Conservation (phyloP, 1,140 invertebrate genomes). For the Camponotus vicinus region DNA sequence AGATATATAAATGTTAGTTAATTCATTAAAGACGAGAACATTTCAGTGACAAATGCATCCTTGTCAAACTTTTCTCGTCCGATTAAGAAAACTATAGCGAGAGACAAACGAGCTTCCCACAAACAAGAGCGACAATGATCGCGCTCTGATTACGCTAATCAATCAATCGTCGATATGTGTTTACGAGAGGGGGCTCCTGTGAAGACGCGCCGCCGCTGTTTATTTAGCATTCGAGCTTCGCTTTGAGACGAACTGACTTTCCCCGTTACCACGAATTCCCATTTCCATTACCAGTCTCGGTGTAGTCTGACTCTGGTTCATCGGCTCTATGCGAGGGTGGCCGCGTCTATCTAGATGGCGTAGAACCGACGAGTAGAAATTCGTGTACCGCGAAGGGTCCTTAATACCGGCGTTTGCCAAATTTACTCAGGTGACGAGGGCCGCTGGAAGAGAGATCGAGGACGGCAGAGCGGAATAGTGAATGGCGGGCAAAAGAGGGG, state of each 20-base stretch:
- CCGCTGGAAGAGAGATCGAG: conserved; percentile 8
- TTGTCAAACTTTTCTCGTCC: not conserved
- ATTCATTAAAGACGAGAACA: not conserved
- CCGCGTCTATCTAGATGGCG: conserved; percentile 55
- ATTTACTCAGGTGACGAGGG: conserved; percentile 58
- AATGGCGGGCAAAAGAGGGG: not conserved
- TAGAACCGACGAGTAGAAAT: conserved; percentile 69
- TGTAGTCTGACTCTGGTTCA: not conserved
- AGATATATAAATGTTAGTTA: not conserved
- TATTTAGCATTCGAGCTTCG: conserved; percentile 69
- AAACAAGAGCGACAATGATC: conserved; percentile 12
- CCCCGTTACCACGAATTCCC: conserved; percentile 72
- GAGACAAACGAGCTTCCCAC: not conserved
- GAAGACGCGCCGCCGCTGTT: conserved; percentile 69
- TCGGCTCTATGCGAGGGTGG: not conserved
- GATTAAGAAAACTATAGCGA: not conserved
- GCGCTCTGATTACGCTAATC: conserved; percentile 34
- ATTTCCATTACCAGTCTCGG: conserved; percentile 69
- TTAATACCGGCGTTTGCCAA: conserved; percentile 64
- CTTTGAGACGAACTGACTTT: conserved; percentile 66
- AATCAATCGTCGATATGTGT: conserved; percentile 73
- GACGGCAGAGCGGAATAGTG: not conserved
- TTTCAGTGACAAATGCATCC: not conserved
- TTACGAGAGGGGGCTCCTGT: conserved; percentile 52
- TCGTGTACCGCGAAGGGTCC: conserved; percentile 65